Evolutionary conservation across 2,888 invertebrate genomes (phyloP).

Genomic region (Lordiphosa fenestrarum): DNA sequence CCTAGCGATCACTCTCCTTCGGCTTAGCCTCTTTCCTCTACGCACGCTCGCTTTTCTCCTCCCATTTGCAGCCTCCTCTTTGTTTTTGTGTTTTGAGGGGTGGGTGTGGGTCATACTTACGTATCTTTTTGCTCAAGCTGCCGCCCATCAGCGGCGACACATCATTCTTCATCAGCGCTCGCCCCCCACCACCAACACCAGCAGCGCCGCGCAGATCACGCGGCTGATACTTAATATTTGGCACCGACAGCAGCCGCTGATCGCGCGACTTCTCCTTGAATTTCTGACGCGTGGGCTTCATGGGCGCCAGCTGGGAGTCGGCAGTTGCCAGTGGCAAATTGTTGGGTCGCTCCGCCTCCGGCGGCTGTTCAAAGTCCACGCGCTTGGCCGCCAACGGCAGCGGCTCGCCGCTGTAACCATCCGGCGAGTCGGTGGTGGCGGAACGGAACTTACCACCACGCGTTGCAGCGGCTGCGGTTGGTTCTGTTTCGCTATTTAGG

Average conservation of each 20-base stretch:
- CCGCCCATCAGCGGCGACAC: slow-evolving; percentile 84
- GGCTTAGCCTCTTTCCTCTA: slow-evolving; percentile 9
- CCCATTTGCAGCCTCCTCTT: neutral
- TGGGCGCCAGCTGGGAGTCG: slow-evolving; percentile 78
- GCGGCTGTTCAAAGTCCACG: slow-evolving; percentile 78
- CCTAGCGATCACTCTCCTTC: slow-evolving; percentile 30
- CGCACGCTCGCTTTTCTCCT: slow-evolving; percentile 35
- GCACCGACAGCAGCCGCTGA: slow-evolving; percentile 88
- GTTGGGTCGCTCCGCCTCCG: slow-evolving; percentile 82
- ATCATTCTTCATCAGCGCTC: slow-evolving; percentile 67
- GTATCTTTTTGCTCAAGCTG: slow-evolving; percentile 91
- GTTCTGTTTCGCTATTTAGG: slow-evolving; percentile 49
- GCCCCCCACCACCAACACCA: slow-evolving; percentile 28
- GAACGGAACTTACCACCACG: slow-evolving; percentile 28
- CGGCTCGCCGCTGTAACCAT: slow-evolving; percentile 13
- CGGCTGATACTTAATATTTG: slow-evolving; percentile 86
- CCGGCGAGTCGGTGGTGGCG: slow-evolving; percentile 31
- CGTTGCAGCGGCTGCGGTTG: slow-evolving; percentile 14
- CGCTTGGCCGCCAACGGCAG: slow-evolving; percentile 47
- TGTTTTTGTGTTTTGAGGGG: neutral
- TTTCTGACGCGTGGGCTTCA: slow-evolving; percentile 82
- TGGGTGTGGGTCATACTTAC: slow-evolving; percentile 85
- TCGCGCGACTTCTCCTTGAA: slow-evolving; percentile 82
- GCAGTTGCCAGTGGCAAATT: slow-evolving; percentile 80
- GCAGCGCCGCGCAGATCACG: slow-evolving; percentile 76